Evolutionary conservation across 2,888 invertebrate genomes (phyloP), one percentile per base, ranked within the genome.

Genomic region (Machimus rusticus): DNA sequence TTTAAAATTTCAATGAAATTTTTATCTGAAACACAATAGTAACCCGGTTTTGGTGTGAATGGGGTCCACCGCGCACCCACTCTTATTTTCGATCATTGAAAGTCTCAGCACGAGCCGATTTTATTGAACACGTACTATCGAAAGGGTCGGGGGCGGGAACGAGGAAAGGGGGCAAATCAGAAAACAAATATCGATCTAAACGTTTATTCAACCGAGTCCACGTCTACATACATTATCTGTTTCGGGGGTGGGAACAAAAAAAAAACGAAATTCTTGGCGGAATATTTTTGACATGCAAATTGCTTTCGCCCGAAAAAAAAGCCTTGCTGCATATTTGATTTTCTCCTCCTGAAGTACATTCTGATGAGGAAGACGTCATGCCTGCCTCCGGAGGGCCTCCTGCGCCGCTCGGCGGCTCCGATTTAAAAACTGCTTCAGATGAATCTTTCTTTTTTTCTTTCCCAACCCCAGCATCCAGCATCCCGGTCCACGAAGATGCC

Each of bases 261-360:
- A 74, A 34, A 34, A 34, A 6, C 1, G 74, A 85, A 85, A 85
- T 85, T 85, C 85, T 85, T 85, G 74, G 74, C 34, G 74, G 85
- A 85, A 85, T 85, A 85, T 85, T 85, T 85, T 85, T 85, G 85
- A 74, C 85, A 85, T 85, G 85, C 85, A 85, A 85, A 85, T 85
- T 85, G 85, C 85, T 74, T 85, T 85, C 74, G 74, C 85, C 74
- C n/a, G 66, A 82, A 85, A 85, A 85, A 66, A 39, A 66, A 66
- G 9, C 66, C 23, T 2, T 74, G 34, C 74, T 85, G 85, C 85
- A 85, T 85, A 85, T 85, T 85, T 85, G 85, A 85, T 85, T 85
- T 85, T 74, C 66, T 39, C 46, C 55, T 74, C 31, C 74, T 85
- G 57, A 74, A 85, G 74, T 85, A 85, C 74, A 85, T 85, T 85